Conservation (phyloP, 2,797 vertebrate species). For the Chaenodraco wilsoni region DNA sequence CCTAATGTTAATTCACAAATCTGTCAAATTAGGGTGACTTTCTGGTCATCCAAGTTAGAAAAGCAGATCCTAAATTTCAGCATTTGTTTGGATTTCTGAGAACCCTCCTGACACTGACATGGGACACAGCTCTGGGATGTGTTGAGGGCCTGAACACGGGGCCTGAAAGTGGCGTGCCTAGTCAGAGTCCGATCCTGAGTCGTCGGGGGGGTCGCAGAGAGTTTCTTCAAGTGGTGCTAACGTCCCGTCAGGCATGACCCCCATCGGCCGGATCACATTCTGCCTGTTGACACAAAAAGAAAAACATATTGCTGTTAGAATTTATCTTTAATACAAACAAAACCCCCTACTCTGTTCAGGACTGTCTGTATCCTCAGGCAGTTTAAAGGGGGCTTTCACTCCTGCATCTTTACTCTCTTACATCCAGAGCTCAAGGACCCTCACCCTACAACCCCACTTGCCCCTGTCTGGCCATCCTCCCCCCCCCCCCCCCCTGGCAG, state of each 20-base stretch:
- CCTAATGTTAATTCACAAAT: background rate
- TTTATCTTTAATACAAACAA: no score
- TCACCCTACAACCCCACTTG: conserved; percentile 59
- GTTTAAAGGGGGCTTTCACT: conserved; percentile 63
- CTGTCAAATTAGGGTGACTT: background rate
- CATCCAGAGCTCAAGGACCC: conserved; percentile 77
- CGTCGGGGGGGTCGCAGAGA: conserved; percentile 81
- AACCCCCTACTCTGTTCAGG: conserved; percentile 30
- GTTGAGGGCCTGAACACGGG: conserved; percentile 58
- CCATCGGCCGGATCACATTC: conserved; percentile 96
- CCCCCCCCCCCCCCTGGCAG: conserved; percentile 72
- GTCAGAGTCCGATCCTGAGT: conserved; percentile 92
- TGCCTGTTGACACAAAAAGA: conserved; percentile 86
- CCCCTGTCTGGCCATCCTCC: conserved; percentile 65
- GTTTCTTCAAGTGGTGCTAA: conserved; percentile 94
- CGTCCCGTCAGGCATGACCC: conserved; percentile 92
- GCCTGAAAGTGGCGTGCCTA: conserved; percentile 67
- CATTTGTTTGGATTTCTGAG: background rate
- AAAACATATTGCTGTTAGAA: background rate
- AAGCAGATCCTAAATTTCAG: background rate
- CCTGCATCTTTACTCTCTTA: conserved; percentile 73
- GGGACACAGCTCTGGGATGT: conserved; percentile 50
- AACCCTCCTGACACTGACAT: conserved; percentile 26
- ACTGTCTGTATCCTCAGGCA: conserved; percentile 53
- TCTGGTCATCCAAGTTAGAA: background rate